Base-by-base conservation (phyloP, 2,888 invertebrate species). In the Sceliomorpha sp. region DNA sequence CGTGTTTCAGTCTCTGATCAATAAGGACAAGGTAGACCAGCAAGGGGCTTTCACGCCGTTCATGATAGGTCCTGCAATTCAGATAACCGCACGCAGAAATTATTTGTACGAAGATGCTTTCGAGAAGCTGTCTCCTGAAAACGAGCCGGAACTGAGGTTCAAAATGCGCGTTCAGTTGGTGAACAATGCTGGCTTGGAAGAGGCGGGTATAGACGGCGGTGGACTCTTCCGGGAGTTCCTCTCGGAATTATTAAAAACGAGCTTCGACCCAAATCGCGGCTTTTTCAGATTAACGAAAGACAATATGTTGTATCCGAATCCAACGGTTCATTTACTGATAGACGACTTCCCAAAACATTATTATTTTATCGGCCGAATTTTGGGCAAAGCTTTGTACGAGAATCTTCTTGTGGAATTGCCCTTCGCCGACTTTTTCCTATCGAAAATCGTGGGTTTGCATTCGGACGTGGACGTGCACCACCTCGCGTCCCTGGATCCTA, bases 101-200 rank as follows among this genome's bases (percentile, higher is more conserved):
- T 97, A 97, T 89, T 91, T 99, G n/a, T 99, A 99, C 86, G 99
- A 99, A 89, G 99, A 99, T 89, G 97, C 99, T 0, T 98, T 97
- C 85, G 97, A 98, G 48, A 97, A 97, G 88, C 90, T 99, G 2
- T 95, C 97, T 0, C 92, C 92, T 1, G 95, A 95, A 78, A 98
- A 97, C 90, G 98, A 97, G 82, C 94, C 96, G 0, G 96, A 98
- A 84, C 87, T 98, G 78, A 93, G 96, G 70, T 89, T 94, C 63
- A 94, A 94, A 81, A 93, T 98, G 84, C 91, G 97, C 39, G 96
- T 98, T 1, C 96, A 97, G 81, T 90, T 98, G 75, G 93, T 97
- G 36, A 99, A 98, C 81, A 93, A 93, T 58, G 94, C 95, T 0
- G 99, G 98, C 0, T 90, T 97, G 8, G 96, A 97, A 78, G 99